Evolutionary conservation across 2,797 vertebrate species (phyloP).

Genomic region (Pempheris klunzingeri): DNA sequence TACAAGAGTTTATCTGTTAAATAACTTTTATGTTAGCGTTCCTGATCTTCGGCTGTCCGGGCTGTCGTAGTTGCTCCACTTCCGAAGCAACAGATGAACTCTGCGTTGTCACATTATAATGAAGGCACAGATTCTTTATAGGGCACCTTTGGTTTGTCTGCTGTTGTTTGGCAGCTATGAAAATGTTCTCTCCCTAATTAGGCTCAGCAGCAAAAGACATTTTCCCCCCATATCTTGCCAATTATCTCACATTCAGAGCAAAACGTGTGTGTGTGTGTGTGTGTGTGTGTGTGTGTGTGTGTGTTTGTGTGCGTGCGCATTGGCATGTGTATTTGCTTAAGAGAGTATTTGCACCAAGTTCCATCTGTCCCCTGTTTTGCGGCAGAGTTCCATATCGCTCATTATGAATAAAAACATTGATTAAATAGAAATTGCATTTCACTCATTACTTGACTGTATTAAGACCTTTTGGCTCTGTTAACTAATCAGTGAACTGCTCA

Average conservation of each 20-base stretch:
- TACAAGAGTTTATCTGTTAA: constrained; percentile 51
- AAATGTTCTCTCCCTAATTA: constrained; percentile 73
- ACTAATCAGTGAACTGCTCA: constrained; percentile 69
- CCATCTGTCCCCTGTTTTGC: constrained; percentile 40
- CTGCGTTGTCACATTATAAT: constrained; percentile 55
- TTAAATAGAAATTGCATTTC: constrained; percentile 68
- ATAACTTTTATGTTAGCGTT: constrained; percentile 43
- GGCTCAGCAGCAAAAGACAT: constrained; percentile 60
- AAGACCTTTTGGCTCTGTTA: constrained; percentile 65
- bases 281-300: constrained; percentile 15
- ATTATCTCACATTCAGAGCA: constrained; percentile 66
- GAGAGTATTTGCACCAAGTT: constrained; percentile 44
- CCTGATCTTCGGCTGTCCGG: constrained; percentile 49
- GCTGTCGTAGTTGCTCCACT: constrained; percentile 26
- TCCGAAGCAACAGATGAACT: constrained; percentile 43
- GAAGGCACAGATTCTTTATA: constrained; percentile 59
- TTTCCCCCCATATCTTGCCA: constrained; percentile 57
- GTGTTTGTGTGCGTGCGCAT: no score
- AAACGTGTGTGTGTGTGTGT: constrained; percentile 34
- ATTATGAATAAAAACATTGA: constrained; percentile 68
- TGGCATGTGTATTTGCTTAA: constrained; percentile 31
- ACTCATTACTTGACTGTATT: constrained; percentile 64
- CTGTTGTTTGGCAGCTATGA: constrained; percentile 71
- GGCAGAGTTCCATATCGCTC: constrained; percentile 54
- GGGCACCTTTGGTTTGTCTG: constrained; percentile 70